A percentile compares a stretch with the other conserved stretches of the same genome.
Evolutionary conservation across 2,888 invertebrate species (phyloP).

Genomic region (Leistus spinibarbis): DNA sequence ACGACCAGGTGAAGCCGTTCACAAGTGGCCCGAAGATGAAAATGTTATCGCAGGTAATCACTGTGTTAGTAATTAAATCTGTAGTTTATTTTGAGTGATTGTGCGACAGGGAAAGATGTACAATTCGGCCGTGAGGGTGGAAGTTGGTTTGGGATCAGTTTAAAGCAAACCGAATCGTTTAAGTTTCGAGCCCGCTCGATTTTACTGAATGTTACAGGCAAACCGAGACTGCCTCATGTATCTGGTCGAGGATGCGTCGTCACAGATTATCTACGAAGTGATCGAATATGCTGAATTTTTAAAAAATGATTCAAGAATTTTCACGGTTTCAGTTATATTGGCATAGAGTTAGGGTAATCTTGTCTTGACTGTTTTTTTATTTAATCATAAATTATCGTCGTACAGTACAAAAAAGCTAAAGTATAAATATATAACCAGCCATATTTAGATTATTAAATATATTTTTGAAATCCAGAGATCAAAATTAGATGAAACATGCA

Average conservation of each 20-base stretch:
- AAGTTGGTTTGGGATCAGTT: conserved; percentile 73
- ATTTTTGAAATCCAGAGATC: not conserved
- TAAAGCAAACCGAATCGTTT: conserved; percentile 40
- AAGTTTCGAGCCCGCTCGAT: conserved; percentile 66
- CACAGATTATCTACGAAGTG: conserved; percentile 65
- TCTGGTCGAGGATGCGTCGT: conserved; percentile 74
- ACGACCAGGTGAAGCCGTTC: conserved; percentile 68
- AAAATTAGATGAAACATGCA: not conserved
- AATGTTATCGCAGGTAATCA: conserved; percentile 73
- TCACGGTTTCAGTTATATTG: conserved; percentile 74
- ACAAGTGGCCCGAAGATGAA: conserved; percentile 65
- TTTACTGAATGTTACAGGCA: conserved; percentile 75
- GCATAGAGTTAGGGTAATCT: conserved; percentile 68
- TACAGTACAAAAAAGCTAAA: no score
- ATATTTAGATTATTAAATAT: not conserved
- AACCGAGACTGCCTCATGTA: conserved; percentile 56
- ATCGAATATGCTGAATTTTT: conserved; percentile 61
- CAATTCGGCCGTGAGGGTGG: conserved; percentile 77
- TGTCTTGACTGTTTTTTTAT: no score
- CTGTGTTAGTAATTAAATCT: not conserved
- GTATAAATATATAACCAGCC: no score
- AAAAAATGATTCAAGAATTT: conserved; percentile 58
- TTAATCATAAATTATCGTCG: no score
- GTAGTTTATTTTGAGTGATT: not conserved
- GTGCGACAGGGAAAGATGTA: conserved; percentile 79